phyloP scores from a whole-genome alignment of 2,113 vertebrate species.

The Cyprinodon variegatus region DNA sequence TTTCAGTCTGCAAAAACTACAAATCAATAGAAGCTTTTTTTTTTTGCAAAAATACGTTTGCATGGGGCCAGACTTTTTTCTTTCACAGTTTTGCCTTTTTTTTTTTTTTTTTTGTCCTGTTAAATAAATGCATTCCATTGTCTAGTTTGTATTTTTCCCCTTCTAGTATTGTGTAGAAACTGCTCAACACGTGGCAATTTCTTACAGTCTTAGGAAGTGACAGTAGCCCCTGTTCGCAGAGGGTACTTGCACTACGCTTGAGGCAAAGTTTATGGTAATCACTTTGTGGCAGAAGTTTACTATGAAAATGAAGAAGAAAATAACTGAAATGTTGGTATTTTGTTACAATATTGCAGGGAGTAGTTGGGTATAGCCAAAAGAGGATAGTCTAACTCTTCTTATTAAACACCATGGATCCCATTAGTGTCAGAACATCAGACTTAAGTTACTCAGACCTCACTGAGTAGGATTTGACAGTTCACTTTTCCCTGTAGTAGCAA shows the following conservation, averaged over 20 bases:
- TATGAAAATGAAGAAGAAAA: slow-evolving; percentile 8
- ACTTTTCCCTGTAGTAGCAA: slow-evolving; percentile 21
- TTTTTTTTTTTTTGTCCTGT: not conserved
- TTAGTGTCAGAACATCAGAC: slow-evolving; percentile 40
- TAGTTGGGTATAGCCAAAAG: not conserved
- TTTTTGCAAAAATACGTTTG: not conserved
- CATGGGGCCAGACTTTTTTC: not conserved
- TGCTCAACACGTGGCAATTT: slow-evolving; percentile 9
- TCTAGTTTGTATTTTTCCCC: not conserved
- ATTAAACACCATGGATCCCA: slow-evolving; percentile 22
- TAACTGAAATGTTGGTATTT: slow-evolving; percentile 7
- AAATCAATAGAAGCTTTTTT: not conserved
- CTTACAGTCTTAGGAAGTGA: slow-evolving; percentile 3
- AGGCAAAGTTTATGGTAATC: slow-evolving; percentile 16
- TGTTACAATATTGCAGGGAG: not conserved
- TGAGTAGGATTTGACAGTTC: slow-evolving; percentile 33
- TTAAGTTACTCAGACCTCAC: slow-evolving; percentile 39
- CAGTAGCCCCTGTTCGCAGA: slow-evolving; percentile 11
- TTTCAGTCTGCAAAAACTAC: no score
- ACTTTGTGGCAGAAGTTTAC: not conserved
- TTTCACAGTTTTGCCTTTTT: not conserved
- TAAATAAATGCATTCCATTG: no score
- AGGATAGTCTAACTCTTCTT: not conserved
- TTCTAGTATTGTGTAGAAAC: not conserved
- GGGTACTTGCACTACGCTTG: slow-evolving; percentile 6